Evolutionary conservation across 2,797 vertebrate species (phyloP).

Genomic region (Sebastes matsubarae): DNA sequence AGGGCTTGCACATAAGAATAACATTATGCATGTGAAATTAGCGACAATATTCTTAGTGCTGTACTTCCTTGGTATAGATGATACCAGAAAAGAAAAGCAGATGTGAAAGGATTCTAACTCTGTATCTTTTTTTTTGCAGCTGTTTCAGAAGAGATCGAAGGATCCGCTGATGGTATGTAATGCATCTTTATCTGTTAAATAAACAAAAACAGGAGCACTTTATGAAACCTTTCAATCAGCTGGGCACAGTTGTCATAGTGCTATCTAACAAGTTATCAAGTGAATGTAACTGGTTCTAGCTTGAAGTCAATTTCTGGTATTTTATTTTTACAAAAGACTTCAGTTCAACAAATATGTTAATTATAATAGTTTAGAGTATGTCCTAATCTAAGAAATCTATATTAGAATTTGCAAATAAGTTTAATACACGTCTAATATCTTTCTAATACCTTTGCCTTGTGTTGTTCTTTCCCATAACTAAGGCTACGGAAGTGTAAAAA

Average conservation of each 20-base stretch:
- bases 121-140: slow-evolving; percentile 29
- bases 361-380: no score
- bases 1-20: slow-evolving; percentile 9
- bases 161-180: slow-evolving; percentile 67
- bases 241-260: not conserved
- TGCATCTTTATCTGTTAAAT: slow-evolving; percentile 7
- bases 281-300: not conserved
- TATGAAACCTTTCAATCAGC: not conserved
- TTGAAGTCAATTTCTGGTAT: not conserved
- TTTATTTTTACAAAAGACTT: no score
- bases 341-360: no score
- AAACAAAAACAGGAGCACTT: not conserved
- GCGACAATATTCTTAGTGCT: not conserved
- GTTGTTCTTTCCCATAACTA: no score
- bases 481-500: no score
- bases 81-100: not conserved
- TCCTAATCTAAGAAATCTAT: no score
- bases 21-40: slow-evolving; percentile 5
- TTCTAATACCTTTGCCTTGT: no score
- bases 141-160: slow-evolving; percentile 53
- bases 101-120: not conserved
- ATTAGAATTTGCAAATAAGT: no score
- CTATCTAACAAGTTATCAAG: not conserved
- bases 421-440: no score
- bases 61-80: not conserved